These are phyloP conservation scores for Sakesphorus luctuosus DNA, from an alignment of 2,113 vertebrate genomes.

Conservation along the genomic window DNA sequence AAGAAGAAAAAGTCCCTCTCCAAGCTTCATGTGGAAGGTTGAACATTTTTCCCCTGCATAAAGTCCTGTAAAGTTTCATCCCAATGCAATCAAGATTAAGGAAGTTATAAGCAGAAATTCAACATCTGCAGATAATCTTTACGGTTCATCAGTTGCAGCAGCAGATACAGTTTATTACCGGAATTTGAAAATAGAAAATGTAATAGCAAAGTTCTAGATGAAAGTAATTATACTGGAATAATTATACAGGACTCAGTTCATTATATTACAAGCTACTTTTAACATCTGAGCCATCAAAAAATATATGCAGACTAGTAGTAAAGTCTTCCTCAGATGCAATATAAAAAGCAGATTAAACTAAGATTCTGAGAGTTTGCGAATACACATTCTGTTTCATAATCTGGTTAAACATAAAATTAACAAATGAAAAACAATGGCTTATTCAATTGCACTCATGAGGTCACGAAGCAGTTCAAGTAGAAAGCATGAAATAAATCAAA, in stretches of 20 bases:
- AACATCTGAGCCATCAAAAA: slow-evolving; percentile 36
- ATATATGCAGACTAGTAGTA: background rate
- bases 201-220: slow-evolving; percentile 53
- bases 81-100: background rate
- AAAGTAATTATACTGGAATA: slow-evolving; percentile 59
- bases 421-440: background rate
- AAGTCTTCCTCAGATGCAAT: slow-evolving; percentile 17
- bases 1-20: background rate
- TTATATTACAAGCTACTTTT: slow-evolving; percentile 61
- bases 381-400: background rate
- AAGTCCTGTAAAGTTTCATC: background rate
- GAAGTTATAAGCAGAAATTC: background rate
- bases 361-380: background rate
- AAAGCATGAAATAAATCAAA: background rate
- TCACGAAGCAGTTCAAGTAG: background rate
- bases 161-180: slow-evolving; percentile 50
- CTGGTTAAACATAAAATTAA: background rate
- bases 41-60: background rate
- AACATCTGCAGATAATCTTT: slow-evolving; percentile 13
- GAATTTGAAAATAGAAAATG: slow-evolving; percentile 58
- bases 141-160: background rate
- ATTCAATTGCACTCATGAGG: background rate
- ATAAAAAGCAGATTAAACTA: slow-evolving; percentile 31
- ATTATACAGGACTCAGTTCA: slow-evolving; percentile 63
- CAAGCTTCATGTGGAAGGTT: background rate